These are phyloP conservation scores for Emydoidea blandingii DNA, from an alignment of 2,797 vertebrate species.

Conservation along the genomic window DNA sequence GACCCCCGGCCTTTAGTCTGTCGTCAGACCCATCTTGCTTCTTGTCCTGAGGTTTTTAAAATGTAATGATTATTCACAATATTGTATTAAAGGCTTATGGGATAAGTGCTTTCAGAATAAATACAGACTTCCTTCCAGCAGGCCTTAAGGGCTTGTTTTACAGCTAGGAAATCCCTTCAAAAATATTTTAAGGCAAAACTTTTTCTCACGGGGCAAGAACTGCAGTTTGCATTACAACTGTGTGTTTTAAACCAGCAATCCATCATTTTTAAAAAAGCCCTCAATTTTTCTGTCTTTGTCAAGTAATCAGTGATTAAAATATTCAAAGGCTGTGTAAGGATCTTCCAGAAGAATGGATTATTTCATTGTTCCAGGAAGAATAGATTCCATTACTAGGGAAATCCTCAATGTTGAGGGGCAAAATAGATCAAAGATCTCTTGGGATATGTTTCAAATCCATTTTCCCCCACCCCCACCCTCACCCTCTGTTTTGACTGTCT, in stretches of 20 bases:
- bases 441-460: slow-evolving; percentile 52
- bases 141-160: neutral
- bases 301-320: slow-evolving; percentile 29
- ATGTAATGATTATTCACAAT: neutral
- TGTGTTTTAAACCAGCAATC: neutral
- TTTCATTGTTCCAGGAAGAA: slow-evolving; percentile 49
- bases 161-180: neutral
- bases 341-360: slow-evolving; percentile 44
- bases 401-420: slow-evolving; percentile 17
- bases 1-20: neutral
- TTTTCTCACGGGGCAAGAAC: neutral
- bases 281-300: neutral
- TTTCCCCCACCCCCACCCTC: slow-evolving; percentile 27
- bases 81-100: neutral
- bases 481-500: slow-evolving; percentile 27
- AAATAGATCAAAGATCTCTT: slow-evolving; percentile 50
- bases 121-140: neutral
- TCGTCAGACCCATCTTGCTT: neutral
- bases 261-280: neutral
- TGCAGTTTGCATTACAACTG: neutral
- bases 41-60: neutral
- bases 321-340: slow-evolving; percentile 7
- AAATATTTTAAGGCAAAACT: neutral
- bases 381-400: neutral
- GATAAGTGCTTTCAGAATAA: neutral